These are phyloP conservation scores for Sebastes minor DNA, from an alignment of 2,797 vertebrate species.

Conservation along the genomic window DNA sequence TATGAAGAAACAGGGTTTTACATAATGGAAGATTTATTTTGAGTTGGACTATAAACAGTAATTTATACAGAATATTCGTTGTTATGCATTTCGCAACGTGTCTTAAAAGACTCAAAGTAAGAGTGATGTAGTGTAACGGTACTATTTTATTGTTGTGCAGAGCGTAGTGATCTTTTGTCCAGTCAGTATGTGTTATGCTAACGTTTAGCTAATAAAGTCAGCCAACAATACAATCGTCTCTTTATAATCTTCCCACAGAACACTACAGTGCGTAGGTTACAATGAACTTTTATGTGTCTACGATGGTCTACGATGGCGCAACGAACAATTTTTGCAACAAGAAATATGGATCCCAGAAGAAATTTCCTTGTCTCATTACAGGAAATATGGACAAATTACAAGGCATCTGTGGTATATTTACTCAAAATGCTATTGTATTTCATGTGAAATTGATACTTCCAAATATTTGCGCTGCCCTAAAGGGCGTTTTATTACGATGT, in stretches of 20 bases:
- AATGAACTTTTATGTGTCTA: slow-evolving; percentile 7
- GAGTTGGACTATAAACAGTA: not conserved
- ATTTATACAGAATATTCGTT: not conserved
- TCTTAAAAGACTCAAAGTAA: not conserved
- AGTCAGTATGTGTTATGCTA: not conserved
- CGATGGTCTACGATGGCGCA: not conserved
- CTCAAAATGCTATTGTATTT: slow-evolving; percentile 13
- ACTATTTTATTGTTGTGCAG: not conserved
- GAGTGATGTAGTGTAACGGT: not conserved
- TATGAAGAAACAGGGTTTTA: not conserved
- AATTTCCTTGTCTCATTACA: slow-evolving; percentile 11
- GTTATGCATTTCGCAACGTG: not conserved
- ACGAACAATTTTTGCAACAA: not conserved
- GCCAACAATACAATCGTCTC: not conserved
- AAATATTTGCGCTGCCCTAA: not conserved
- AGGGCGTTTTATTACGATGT: slow-evolving; percentile 11
- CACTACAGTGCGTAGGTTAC: not conserved
- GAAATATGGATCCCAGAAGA: slow-evolving; percentile 10
- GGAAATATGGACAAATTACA: slow-evolving; percentile 26
- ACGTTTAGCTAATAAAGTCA: not conserved
- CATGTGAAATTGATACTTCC: slow-evolving; percentile 17
- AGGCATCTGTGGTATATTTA: slow-evolving; percentile 13
- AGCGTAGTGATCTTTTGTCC: not conserved
- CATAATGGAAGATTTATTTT: not conserved
- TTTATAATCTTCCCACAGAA: not conserved